Evolutionary conservation across 2,888 invertebrate species (phyloP), one percentile per base, ranked within the genome.

Genomic region (Drosophila formosana): DNA sequence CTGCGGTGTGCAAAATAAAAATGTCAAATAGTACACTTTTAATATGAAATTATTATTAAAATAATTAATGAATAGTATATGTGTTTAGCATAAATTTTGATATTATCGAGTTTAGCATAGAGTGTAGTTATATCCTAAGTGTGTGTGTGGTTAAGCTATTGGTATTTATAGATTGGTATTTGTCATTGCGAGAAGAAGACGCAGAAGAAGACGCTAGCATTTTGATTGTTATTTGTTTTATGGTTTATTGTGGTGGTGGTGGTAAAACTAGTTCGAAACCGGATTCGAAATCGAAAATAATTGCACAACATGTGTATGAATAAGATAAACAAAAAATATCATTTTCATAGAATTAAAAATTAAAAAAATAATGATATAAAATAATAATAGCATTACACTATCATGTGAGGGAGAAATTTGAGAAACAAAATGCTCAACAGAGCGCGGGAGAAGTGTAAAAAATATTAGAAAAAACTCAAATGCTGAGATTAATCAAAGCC

Each of bases 241-340:
- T 39, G 37, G 30, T 23, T 34, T 53, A 55, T 37, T 43, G 49
- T 43, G 37, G 37, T 37, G 39, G 37, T 37, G 39, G 41, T 32
- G 55, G n/a, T 47, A 66, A 66, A 71, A 71, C 75, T 70, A 74
- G 43, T 62, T 71, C 62, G 67, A 73, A 73, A 69, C 53, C 56
- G 58, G 55, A 67, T 51, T 75, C 57, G 58, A 65, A 63, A 60
- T 74, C 53, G 52, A 72, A 72, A 72, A 75, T 77, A 82, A 83
- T 93, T 94, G 93, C 88, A 85, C 88, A 88, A 88, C 82, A 74
- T 66, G 49, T 69, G 52, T 55, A 55, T 52, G 53, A 51, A 66
- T 60, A 58, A 64, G 49, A 58, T 39, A 45, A 51, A 51, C 58
- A 63, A 41, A 34, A 13, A 50, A 34, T 51, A 46, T 67, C 37